Conservation (phyloP, 53 echinoderm and acorn worm species). For the Crossaster papposus region DNA sequence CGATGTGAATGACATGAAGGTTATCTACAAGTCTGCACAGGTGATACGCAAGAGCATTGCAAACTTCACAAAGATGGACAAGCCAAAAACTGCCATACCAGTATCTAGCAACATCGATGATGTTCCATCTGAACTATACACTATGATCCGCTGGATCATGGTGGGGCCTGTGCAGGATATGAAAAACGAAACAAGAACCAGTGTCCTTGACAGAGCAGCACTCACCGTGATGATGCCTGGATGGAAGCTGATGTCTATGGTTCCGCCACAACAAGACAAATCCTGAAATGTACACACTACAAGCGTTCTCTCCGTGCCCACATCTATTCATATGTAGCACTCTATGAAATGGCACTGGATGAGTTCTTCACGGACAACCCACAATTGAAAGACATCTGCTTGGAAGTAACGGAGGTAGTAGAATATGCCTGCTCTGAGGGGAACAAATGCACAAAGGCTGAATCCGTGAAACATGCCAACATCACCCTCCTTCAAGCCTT, state of each 20-base stretch:
- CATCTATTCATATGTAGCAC: constrained; percentile 66
- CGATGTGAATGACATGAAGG: constrained; percentile 39
- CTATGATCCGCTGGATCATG: constrained; percentile 62
- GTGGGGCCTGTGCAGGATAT: constrained; percentile 56
- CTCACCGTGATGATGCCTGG: constrained; percentile 86
- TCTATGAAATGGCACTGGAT: constrained; percentile 71
- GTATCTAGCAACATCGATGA: constrained; percentile 59
- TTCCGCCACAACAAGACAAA: constrained; percentile 70
- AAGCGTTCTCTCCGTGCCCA: constrained; percentile 68
- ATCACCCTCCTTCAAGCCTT: constrained; percentile 23
- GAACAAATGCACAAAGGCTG: constrained; percentile 57
- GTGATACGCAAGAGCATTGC: constrained; percentile 47
- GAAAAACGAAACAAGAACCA: constrained; percentile 50
- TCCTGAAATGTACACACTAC: constrained; percentile 64
- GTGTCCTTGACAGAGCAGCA: too few species aligned
- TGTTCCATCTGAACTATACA: constrained; percentile 64
- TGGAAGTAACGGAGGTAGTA: constrained; percentile 9
- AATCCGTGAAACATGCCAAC: constrained; percentile 58
- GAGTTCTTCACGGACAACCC: constrained; percentile 70
- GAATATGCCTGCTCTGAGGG: constrained; percentile 58
- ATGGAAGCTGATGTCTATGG: constrained; percentile 72
- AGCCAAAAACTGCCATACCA: constrained; percentile 30
- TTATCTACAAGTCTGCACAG: constrained; percentile 43
- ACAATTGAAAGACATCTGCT: constrained; percentile 63
- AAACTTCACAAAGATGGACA: constrained; percentile 43